Percentiles rank a stretch among this genome's conserved stretches.
Evolutionary conservation across 2,797 vertebrate genomes (phyloP).

Genomic region (Eulemur albifrons): DNA sequence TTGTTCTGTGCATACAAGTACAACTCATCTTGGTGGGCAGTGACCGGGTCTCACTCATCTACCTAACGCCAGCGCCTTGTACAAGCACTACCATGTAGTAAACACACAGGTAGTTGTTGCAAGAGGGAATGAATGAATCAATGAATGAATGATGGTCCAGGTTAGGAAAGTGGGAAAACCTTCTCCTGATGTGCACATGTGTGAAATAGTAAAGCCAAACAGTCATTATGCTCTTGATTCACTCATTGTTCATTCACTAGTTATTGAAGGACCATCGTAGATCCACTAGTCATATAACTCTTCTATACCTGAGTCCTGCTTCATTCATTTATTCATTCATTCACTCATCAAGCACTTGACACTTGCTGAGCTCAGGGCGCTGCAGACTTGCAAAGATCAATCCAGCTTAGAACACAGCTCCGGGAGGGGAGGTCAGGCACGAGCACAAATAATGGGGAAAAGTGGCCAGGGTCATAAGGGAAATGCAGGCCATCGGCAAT

Average conservation of each 20-base stretch:
- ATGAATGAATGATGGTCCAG: neutral
- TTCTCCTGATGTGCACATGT: neutral
- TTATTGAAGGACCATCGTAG: neutral
- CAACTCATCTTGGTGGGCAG: neutral
- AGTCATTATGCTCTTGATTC: neutral
- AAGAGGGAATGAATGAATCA: neutral
- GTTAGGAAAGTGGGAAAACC: neutral
- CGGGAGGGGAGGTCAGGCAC: neutral
- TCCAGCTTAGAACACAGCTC: neutral
- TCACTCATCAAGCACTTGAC: neutral
- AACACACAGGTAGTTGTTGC: neutral
- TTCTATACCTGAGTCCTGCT: neutral
- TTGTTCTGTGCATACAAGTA: accelerated
- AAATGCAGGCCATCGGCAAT: neutral
- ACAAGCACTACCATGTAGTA: neutral
- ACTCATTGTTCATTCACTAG: neutral
- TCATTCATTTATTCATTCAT: neutral
- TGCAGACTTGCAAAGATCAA: neutral
- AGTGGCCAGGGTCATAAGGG: neutral
- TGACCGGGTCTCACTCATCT: neutral
- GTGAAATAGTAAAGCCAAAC: neutral
- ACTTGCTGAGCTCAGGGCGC: neutral
- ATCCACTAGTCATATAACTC: neutral
- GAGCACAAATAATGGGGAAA: neutral
- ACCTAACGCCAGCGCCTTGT: accelerated